Percentiles rank a stretch among this genome's conserved stretches.
Evolutionary conservation across 1,140 invertebrate species (phyloP).

Genomic region (Ridgeia piscesae): DNA sequence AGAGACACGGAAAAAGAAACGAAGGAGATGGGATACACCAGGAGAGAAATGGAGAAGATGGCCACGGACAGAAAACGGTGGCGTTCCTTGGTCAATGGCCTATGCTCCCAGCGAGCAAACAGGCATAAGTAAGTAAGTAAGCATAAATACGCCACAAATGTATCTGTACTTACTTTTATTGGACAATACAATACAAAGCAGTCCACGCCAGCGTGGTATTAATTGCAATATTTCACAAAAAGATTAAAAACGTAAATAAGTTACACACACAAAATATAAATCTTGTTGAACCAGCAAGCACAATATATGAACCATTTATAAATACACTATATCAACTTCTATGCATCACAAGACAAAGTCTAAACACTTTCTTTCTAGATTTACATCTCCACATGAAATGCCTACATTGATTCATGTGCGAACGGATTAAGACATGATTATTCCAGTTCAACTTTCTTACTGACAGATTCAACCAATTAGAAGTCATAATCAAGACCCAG

Average conservation of each 20-base stretch:
- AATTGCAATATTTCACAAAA: conserved; percentile 1
- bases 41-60: no score
- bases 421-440: neutral
- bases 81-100: no score
- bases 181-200: conserved; percentile 1
- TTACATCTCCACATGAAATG: neutral
- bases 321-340: neutral
- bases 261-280: conserved; percentile 6
- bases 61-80: no score
- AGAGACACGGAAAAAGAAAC: no score
- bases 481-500: neutral
- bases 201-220: neutral
- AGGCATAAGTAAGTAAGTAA: no score
- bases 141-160: no score
- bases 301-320: neutral
- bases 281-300: neutral
- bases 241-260: neutral
- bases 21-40: no score
- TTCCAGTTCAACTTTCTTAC: neutral
- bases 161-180: neutral
- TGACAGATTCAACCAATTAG: neutral
- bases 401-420: neutral
- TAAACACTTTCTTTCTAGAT: neutral
- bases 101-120: no score
- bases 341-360: no score